A percentile compares a stretch with the other conserved stretches of the same genome.
Conservation (phyloP, 2,888 invertebrate genomes). For the Therioaphis trifolii region DNA sequence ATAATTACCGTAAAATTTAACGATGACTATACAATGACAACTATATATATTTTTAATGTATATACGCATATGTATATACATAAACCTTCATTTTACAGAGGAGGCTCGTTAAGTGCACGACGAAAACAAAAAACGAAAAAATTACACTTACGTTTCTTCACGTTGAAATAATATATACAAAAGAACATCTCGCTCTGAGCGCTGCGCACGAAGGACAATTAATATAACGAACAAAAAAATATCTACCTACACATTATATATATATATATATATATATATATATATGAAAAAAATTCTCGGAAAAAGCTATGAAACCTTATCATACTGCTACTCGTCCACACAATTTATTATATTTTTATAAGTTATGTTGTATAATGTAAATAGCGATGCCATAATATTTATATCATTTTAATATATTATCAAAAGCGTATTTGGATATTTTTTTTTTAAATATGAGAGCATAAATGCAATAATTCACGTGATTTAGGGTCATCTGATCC, state of each 20-base stretch:
- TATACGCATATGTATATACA: neutral
- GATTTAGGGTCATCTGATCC: conserved; percentile 43
- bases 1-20: conserved; percentile 55
- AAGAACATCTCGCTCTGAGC: conserved; percentile 15
- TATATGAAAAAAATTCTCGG: neutral
- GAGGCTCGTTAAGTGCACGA: conserved; percentile 33
- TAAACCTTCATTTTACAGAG: conserved; percentile 15
- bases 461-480: conserved; percentile 32
- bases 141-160: conserved; percentile 36
- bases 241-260: too few species aligned
- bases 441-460: neutral
- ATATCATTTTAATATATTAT: neutral
- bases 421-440: neutral
- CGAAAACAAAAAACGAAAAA: neutral
- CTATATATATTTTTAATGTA: neutral
- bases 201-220: conserved; percentile 28
- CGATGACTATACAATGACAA: conserved; percentile 31
- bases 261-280: neutral
- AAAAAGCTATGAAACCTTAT: neutral
- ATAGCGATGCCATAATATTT: neutral
- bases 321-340: neutral
- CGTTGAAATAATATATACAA: conserved; percentile 38
- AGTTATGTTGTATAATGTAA: neutral
- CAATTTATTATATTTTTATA: neutral
- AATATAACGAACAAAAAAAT: conserved; percentile 1